phyloP scores from a whole-genome alignment of 2,113 vertebrate genomes.

The Catharus bicknelli region DNA sequence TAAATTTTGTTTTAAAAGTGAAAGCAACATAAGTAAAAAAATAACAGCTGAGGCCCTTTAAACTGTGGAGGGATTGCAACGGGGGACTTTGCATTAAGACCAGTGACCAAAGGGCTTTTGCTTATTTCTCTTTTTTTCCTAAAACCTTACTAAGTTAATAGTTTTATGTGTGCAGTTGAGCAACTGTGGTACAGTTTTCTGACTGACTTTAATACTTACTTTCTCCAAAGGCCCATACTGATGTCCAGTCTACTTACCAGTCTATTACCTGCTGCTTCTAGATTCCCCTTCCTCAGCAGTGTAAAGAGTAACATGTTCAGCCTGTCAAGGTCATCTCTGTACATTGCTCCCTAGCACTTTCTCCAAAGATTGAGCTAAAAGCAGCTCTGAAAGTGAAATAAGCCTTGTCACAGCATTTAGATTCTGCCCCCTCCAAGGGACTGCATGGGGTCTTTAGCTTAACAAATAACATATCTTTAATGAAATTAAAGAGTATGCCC shows the following conservation, averaged over 20 bases:
- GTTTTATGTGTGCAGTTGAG: not conserved
- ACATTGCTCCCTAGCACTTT: not conserved
- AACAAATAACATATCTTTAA: not conserved
- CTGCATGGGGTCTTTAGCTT: not conserved
- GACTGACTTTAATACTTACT: not conserved
- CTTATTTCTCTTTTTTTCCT: not conserved
- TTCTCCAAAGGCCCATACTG: not conserved
- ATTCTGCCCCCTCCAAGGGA: not conserved
- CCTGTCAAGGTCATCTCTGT: not conserved
- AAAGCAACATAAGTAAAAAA: not conserved
- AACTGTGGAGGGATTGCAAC: not conserved
- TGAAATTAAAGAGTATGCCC: not conserved
- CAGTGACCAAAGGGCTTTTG: not conserved
- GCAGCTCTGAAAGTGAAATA: not conserved
- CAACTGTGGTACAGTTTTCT: not conserved
- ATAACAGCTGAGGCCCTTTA: not conserved
- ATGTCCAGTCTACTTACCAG: not conserved
- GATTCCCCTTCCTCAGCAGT: not conserved
- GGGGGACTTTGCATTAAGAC: not conserved
- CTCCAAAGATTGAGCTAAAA: not conserved
- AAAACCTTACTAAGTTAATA: not conserved
- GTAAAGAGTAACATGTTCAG: not conserved
- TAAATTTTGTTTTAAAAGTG: slow-evolving; percentile 27
- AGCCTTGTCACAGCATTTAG: not conserved
- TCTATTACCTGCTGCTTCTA: not conserved